Conservation (phyloP, 2,888 invertebrate species). For the Caenorhabditis uteleia region DNA sequence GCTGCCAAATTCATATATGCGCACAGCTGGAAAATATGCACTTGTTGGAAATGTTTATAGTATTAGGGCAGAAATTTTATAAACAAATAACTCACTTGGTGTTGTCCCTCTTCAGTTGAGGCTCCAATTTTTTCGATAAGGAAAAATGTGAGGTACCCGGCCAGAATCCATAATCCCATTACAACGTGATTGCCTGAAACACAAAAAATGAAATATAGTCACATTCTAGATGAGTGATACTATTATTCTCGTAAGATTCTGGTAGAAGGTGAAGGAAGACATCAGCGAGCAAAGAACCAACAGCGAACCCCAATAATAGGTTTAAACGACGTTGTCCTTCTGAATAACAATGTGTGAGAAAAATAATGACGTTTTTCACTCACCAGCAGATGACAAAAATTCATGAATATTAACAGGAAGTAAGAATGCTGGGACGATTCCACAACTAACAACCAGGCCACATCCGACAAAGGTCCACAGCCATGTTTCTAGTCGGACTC, state of each 20-base stretch:
- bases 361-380: slow-evolving; percentile 1
- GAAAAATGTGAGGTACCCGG: slow-evolving; percentile 52
- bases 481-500: slow-evolving; percentile 41
- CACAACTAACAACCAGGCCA: slow-evolving; percentile 49
- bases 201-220: slow-evolving; percentile 2
- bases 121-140: slow-evolving; percentile 54
- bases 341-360: slow-evolving; percentile 25
- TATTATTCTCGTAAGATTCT: slow-evolving; percentile 50
- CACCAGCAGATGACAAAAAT: slow-evolving; percentile 44
- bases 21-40: slow-evolving; percentile 73
- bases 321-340: slow-evolving; percentile 53
- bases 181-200: slow-evolving; percentile 26
- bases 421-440: slow-evolving; percentile 56
- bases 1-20: slow-evolving; percentile 94
- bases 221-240: no score
- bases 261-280: slow-evolving; percentile 64
- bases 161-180: slow-evolving; percentile 52
- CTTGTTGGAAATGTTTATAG: background rate
- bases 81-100: slow-evolving; percentile 32
- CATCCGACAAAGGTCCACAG: slow-evolving; percentile 51
- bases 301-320: slow-evolving; percentile 56
- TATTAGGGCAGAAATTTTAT: no score
- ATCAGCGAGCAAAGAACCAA: slow-evolving; percentile 62
- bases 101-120: slow-evolving; percentile 56
- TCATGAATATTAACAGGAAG: slow-evolving; percentile 49